These are phyloP conservation scores for Tadarida brasiliensis DNA, from an alignment of 2,797 vertebrate species.

Conservation along the genomic window DNA sequence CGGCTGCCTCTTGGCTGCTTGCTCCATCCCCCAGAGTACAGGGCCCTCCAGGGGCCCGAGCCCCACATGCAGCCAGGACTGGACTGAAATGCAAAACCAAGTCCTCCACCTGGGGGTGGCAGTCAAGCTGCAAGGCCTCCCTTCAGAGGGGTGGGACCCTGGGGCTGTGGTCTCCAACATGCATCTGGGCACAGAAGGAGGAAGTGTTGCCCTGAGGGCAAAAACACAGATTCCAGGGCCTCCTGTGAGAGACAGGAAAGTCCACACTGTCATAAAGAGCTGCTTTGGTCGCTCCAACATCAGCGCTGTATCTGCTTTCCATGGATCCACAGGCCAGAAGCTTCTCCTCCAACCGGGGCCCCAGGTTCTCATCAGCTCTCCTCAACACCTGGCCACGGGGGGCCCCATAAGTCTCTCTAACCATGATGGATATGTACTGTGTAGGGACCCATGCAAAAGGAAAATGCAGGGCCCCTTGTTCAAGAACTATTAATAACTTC, in stretches of 20 bases:
- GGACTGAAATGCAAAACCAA: slow-evolving; percentile 80
- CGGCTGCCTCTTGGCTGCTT: slow-evolving; percentile 12
- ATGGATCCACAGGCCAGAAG: slow-evolving; percentile 68
- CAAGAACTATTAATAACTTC: slow-evolving; percentile 15
- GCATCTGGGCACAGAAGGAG: slow-evolving; percentile 76
- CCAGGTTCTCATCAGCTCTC: background rate
- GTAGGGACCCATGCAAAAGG: background rate
- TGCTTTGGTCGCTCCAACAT: slow-evolving; percentile 58
- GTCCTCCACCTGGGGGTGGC: background rate
- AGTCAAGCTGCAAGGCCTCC: slow-evolving; percentile 69
- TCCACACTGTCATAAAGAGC: slow-evolving; percentile 69
- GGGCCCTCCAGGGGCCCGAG: background rate
- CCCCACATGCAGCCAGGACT: slow-evolving; percentile 53
- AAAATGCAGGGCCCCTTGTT: background rate
- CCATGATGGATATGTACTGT: background rate
- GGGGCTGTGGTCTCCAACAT: slow-evolving; percentile 68
- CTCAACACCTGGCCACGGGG: background rate
- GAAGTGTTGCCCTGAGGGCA: slow-evolving; percentile 76
- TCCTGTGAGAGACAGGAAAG: slow-evolving; percentile 77
- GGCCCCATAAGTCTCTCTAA: background rate
- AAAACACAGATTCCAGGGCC: slow-evolving; percentile 80
- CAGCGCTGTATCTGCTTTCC: slow-evolving; percentile 68
- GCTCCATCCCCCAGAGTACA: slow-evolving; percentile 39
- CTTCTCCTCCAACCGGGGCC: slow-evolving; percentile 39
- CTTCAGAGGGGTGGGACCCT: slow-evolving; percentile 68